These are phyloP conservation scores for Drosophila kanekoi DNA, from an alignment of 2,888 invertebrate genomes.

Conservation along the genomic window DNA sequence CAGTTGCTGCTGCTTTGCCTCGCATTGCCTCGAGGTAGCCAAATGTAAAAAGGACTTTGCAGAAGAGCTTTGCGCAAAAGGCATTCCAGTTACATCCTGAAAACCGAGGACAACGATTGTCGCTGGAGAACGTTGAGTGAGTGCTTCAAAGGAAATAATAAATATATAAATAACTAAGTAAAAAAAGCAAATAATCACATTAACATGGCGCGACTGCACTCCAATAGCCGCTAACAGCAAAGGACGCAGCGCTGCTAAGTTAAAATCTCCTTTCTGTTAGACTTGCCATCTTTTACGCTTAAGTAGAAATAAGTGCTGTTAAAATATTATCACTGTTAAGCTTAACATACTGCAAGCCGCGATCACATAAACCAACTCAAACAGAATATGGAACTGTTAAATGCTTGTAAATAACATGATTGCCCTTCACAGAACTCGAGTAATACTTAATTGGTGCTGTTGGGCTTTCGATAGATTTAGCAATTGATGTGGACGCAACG, in stretches of 20 bases:
- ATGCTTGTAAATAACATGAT: no score
- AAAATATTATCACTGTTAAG: no score
- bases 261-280: not conserved
- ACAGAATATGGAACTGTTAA: no score
- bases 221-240: not conserved
- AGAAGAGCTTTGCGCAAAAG: not conserved
- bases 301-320: no score
- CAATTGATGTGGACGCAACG: no score
- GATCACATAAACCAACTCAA: no score
- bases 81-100: not conserved
- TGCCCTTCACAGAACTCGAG: no score
- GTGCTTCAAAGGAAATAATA: conserved; percentile 7
- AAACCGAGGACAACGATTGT: not conserved
- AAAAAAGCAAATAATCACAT: conserved; percentile 14
- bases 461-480: no score
- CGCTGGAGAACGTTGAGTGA: not conserved
- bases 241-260: not conserved
- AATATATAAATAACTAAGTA: conserved; percentile 13
- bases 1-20: conserved; percentile 11
- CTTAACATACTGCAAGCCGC: no score
- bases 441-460: no score
- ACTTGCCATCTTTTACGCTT: not conserved
- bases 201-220: not conserved
- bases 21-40: conserved; percentile 9
- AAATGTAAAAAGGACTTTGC: conserved; percentile 14